phyloP scores from a whole-genome alignment of 2,113 vertebrate genomes.

The Chiloscyllium plagiosum region DNA sequence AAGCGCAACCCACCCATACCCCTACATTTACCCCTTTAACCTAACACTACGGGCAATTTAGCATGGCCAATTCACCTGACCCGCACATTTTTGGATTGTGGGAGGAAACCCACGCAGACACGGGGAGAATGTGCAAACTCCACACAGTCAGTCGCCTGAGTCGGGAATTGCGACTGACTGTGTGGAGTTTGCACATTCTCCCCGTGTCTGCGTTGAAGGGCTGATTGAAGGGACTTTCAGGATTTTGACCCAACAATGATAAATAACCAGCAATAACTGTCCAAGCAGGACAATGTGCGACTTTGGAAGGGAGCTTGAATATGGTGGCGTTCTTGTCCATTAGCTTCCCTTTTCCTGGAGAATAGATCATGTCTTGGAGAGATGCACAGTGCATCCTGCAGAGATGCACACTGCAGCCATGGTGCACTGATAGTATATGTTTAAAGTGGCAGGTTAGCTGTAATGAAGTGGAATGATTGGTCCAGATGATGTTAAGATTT shows the following conservation, averaged over 20 bases:
- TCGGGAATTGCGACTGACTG: no score
- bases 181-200: no score
- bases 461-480: background rate
- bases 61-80: no score
- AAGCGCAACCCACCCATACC: no score
- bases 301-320: background rate
- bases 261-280: background rate
- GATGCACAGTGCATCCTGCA: background rate
- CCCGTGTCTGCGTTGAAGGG: no score
- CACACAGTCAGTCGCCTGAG: no score
- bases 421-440: background rate
- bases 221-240: background rate
- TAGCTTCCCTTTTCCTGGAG: background rate
- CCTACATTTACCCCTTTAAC: no score
- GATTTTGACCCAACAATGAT: background rate
- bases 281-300: background rate
- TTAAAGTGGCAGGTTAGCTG: background rate
- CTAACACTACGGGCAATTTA: no score
- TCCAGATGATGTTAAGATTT: background rate
- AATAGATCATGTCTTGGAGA: background rate
- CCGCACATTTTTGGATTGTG: no score
- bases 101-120: no score
- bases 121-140: no score
- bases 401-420: background rate
- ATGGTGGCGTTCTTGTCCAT: background rate